phyloP scores from a whole-genome alignment of 1,140 invertebrate species.

The Epicauta chinensis region DNA sequence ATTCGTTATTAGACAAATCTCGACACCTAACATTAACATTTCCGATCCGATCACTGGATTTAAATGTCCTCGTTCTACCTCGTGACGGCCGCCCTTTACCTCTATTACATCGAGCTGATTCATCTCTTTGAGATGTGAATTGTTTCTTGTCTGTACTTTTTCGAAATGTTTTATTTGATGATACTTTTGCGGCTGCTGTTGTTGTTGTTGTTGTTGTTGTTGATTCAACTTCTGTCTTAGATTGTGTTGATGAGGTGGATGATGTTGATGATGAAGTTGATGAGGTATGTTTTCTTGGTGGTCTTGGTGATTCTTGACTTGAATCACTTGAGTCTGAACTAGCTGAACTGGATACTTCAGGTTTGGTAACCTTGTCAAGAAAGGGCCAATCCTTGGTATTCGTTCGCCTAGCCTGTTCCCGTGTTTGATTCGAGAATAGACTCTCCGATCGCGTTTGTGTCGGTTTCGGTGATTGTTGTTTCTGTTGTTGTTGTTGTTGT shows the following conservation, averaged over 20 bases:
- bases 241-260: slow-evolving; percentile 10
- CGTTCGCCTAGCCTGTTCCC: slow-evolving; percentile 34
- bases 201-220: slow-evolving; percentile 11
- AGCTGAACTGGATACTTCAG: slow-evolving; percentile 35
- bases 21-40: slow-evolving; percentile 54
- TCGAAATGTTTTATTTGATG: slow-evolving; percentile 1
- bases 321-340: slow-evolving; percentile 39
- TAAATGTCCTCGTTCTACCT: slow-evolving; percentile 37
- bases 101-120: slow-evolving; percentile 23
- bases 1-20: slow-evolving; percentile 56
- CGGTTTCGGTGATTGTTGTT: slow-evolving; percentile 18
- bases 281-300: slow-evolving; percentile 20
- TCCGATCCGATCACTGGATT: slow-evolving; percentile 56
- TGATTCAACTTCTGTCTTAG: slow-evolving; percentile 18
- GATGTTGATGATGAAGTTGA: slow-evolving; percentile 9
- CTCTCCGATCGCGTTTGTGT: slow-evolving; percentile 36
- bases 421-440: slow-evolving; percentile 22
- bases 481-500: slow-evolving; percentile 16
- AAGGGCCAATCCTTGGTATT: slow-evolving; percentile 43
- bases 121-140: slow-evolving; percentile 33
- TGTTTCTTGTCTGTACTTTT: slow-evolving; percentile 31
- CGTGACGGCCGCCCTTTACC: slow-evolving; percentile 28
- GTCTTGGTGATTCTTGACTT: slow-evolving; percentile 29
- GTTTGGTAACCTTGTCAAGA: slow-evolving; percentile 44
- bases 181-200: slow-evolving; percentile 3